These are phyloP conservation scores for Carduelis carduelis DNA, from an alignment of 2,797 vertebrate species.

Conservation along the genomic window DNA sequence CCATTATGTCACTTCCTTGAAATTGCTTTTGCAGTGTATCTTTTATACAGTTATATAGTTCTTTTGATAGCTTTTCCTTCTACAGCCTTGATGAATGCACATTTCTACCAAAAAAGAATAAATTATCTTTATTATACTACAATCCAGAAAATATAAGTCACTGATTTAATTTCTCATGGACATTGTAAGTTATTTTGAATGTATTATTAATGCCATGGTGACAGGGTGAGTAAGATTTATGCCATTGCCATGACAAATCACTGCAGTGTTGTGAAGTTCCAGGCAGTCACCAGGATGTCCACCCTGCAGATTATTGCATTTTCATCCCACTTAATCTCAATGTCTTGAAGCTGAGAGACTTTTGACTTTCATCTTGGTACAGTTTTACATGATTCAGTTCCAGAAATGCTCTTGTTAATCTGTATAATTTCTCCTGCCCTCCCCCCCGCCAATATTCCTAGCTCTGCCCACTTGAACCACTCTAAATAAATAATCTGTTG, in stretches of 20 bases:
- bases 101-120: background rate
- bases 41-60: background rate
- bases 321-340: background rate
- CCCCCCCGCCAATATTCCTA: background rate
- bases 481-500: background rate
- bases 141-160: background rate
- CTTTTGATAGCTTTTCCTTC: background rate
- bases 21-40: background rate
- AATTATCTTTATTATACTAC: background rate
- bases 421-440: background rate
- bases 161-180: background rate
- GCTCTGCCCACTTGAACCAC: background rate
- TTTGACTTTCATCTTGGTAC: background rate
- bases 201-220: background rate
- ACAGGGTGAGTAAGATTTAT: slow-evolving; percentile 20
- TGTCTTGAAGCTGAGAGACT: background rate
- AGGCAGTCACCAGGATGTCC: background rate
- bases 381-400: background rate
- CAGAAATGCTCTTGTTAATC: background rate
- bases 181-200: background rate
- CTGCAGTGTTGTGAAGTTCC: background rate
- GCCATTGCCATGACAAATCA: background rate
- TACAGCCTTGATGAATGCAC: background rate
- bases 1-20: background rate
- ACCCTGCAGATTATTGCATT: background rate